Base-by-base conservation (phyloP, 2,888 invertebrate species). In the Mellilla xanthometata region DNA sequence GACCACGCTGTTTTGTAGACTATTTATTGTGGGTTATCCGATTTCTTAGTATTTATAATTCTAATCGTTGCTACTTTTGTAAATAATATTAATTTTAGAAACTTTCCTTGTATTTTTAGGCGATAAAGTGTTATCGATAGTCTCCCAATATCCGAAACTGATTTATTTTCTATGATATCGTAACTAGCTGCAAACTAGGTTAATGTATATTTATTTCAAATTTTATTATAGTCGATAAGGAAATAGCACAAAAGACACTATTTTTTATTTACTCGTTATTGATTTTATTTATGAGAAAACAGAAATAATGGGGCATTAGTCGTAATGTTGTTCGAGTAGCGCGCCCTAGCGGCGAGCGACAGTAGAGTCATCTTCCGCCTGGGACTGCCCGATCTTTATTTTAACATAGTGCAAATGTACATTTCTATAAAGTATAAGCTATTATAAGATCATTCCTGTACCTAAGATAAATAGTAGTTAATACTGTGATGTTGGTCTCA, bases 401-500 rank as follows among this genome's bases (percentile, higher is more conserved):
- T 71, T 73, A 69, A 71, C 64, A 73, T 84, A 88, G 83, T 84
- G 76, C 69, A 80, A 83, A 86, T 88, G 81, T 86, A 82, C 76
- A 80, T 80, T 73, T 68, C 53, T 75, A 65, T 64, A 58, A 68
- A 66, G 53, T 72, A n/a, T n/a, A 78, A 73, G 72, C 68, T 80
- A 76, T 63, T 70, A 58, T 84, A 81, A 85, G 81, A 80, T 86
- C 86, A 87, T 88, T 88, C 87, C 88, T 79, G 87, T 86, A 87
- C 88, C 88, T 88, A 88, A 88, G 88, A 88, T 76, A 82, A 73
- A 76, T 78, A 82, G 81, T 85, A 82, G 82, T 73, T 76, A 80
- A 81, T 85, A 86, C 87, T 87, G 86, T 88, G 88, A 87, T 87
- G 84, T 81, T 78, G 88, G 87, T 87, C 85, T 87, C 86, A 80